Evolutionary conservation across 1,140 invertebrate genomes (phyloP).

Genomic region (Chironomus striatipennis): DNA sequence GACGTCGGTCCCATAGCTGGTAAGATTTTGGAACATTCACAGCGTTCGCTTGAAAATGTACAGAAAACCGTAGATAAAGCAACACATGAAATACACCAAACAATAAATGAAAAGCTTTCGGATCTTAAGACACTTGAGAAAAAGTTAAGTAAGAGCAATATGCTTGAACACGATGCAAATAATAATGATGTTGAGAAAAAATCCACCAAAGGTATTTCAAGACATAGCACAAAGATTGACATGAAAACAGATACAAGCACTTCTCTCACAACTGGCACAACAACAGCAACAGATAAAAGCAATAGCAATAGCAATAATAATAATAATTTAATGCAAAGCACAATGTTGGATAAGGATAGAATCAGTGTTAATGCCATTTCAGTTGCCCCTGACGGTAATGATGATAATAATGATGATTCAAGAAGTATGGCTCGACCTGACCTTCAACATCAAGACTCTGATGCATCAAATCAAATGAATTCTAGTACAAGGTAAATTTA

Average conservation of each 20-base stretch:
- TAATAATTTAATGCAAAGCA: background rate
- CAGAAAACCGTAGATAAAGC: conserved; percentile 35
- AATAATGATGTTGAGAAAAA: conserved; percentile 16
- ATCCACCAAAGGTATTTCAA: background rate
- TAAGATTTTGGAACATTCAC: conserved; percentile 34
- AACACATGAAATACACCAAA: conserved; percentile 37
- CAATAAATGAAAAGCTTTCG: conserved; percentile 36
- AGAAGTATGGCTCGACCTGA: background rate
- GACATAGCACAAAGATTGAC: conserved; percentile 20
- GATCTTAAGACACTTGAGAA: conserved; percentile 35
- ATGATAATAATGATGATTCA: background rate
- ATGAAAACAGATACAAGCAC: background rate
- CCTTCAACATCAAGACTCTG: conserved; percentile 1
- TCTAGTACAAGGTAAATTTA: conserved; percentile 20
- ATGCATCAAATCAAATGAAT: conserved; percentile 2
- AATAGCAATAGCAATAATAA: too few relatives aligned
- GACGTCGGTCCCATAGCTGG: conserved; percentile 27
- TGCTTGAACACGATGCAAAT: conserved; percentile 16
- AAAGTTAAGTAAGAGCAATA: conserved; percentile 27
- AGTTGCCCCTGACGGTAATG: background rate
- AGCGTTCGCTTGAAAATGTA: conserved; percentile 34
- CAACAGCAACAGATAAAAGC: conserved; percentile 1
- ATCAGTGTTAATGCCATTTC: conserved; percentile 9
- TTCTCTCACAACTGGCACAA: background rate
- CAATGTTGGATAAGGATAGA: conserved; percentile 15